Evolutionary conservation across 2,888 invertebrate genomes (phyloP).

Genomic region (Nasonia oneida): DNA sequence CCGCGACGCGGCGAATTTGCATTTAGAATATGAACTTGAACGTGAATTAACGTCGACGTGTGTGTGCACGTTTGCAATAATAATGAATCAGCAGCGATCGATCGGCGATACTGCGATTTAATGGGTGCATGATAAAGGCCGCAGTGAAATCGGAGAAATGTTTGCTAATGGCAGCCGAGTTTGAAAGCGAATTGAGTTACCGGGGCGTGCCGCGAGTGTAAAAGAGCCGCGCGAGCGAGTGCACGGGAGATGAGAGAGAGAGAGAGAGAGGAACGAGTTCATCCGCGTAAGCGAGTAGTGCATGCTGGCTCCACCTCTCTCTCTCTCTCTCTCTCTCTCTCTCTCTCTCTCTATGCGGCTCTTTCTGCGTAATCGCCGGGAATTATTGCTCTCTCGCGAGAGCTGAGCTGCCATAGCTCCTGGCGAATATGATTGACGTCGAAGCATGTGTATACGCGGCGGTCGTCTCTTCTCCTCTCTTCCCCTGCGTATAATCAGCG

Average conservation of each 20-base stretch:
- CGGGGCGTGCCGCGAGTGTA: conserved; percentile 21
- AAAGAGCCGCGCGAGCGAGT: not conserved
- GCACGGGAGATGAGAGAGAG: not conserved
- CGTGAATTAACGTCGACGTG: not conserved
- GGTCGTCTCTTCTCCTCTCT: not conserved
- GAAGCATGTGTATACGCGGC: not conserved
- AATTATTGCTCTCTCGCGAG: conserved; percentile 22
- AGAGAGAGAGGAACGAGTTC: conserved; percentile 25
- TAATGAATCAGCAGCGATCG: not conserved
- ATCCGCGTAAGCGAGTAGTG: conserved; percentile 28
- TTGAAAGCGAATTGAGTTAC: conserved; percentile 7
- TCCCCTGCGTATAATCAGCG: not conserved
- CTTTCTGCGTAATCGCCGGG: conserved; percentile 32
- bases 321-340: not conserved
- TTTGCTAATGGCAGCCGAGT: not conserved
- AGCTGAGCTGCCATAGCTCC: conserved; percentile 22
- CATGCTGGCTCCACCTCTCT: conserved; percentile 32
- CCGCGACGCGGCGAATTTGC: conserved; percentile 17
- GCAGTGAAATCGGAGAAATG: not conserved
- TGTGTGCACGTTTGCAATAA: not conserved
- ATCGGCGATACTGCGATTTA: not conserved
- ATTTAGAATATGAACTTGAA: conserved; percentile 52
- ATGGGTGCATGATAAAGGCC: too few species aligned
- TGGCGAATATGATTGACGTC: conserved; percentile 8
- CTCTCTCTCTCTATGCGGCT: not conserved